A percentile compares a stretch with the other conserved stretches of the same genome.
Evolutionary conservation across 1,140 invertebrate species (phyloP).

Genomic region (Holotrichia oblita): DNA sequence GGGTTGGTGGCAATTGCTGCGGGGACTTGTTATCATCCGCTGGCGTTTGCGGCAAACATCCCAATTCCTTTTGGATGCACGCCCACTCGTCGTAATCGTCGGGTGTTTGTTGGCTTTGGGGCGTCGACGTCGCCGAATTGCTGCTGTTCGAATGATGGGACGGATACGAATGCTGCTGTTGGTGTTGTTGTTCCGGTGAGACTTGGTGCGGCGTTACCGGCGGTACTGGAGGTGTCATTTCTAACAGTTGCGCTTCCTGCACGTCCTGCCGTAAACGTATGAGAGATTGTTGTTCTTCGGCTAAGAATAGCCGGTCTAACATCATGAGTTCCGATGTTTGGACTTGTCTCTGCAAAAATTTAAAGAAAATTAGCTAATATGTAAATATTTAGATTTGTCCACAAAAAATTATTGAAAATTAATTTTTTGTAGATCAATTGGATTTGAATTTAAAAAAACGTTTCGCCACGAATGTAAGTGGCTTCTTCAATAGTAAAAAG

Average conservation of each 20-base stretch:
- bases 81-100: constrained; percentile 74
- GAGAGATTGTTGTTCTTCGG: constrained; percentile 71
- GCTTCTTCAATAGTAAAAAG: no score
- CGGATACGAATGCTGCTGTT: constrained; percentile 27
- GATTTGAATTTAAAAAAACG: no score
- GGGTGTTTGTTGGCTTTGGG: constrained; percentile 26
- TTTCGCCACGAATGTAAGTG: no score
- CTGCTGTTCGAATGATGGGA: constrained; percentile 26
- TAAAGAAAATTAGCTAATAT: no score
- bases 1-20: not conserved
- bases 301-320: constrained; percentile 75
- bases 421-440: no score
- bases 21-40: constrained; percentile 24
- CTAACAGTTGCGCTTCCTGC: constrained; percentile 49
- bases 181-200: constrained; percentile 22
- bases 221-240: constrained; percentile 42
- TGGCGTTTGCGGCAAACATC: constrained; percentile 59
- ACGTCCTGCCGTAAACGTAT: constrained; percentile 66
- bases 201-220: constrained; percentile 9
- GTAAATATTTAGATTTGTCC: no score
- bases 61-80: constrained; percentile 74
- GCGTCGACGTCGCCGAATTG: constrained; percentile 2
- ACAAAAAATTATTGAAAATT: no score
- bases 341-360: constrained; percentile 69
- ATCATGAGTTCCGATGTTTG: constrained; percentile 77